Evolutionary conservation across 2,888 invertebrate genomes (phyloP).

Genomic region (Alitta virens): DNA sequence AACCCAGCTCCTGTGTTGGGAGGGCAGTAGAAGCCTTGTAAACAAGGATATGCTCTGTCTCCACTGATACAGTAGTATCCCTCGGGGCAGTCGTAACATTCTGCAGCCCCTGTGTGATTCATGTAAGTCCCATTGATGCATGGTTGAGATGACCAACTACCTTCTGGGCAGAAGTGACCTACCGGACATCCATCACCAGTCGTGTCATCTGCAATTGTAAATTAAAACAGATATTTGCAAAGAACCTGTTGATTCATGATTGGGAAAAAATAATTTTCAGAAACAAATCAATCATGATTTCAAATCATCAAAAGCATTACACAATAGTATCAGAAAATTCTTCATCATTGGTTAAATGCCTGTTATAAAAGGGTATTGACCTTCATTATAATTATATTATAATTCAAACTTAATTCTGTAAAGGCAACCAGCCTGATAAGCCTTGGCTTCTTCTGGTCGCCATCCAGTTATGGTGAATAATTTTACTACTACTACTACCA

Average conservation of each 20-base stretch:
- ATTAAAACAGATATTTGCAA: too few relatives aligned
- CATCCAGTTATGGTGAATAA: too few relatives aligned
- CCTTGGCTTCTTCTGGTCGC: too few relatives aligned
- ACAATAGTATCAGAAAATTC: too few relatives aligned
- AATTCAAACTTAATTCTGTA: too few relatives aligned
- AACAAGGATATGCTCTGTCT: constrained; percentile 43
- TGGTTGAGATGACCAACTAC: constrained; percentile 35
- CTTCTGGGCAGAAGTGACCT: constrained; percentile 48
- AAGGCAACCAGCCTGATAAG: too few relatives aligned
- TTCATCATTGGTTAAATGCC: too few relatives aligned
- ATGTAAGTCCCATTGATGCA: constrained; percentile 46
- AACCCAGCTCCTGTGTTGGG: constrained; percentile 38
- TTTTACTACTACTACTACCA: too few relatives aligned
- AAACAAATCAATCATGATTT: too few relatives aligned
- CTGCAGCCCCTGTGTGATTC: constrained; percentile 41
- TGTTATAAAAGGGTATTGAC: not conserved
- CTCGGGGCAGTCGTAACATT: constrained; percentile 43
- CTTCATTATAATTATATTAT: too few relatives aligned
- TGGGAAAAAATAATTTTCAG: too few relatives aligned
- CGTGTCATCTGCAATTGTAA: constrained; percentile 44
- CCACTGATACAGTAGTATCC: constrained; percentile 47
- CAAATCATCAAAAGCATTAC: too few relatives aligned
- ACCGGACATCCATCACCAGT: constrained; percentile 51
- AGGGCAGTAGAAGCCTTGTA: constrained; percentile 49
- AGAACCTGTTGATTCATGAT: not conserved